Base-by-base conservation (phyloP, 2,888 invertebrate species). In the Napeogenes inachia region DNA sequence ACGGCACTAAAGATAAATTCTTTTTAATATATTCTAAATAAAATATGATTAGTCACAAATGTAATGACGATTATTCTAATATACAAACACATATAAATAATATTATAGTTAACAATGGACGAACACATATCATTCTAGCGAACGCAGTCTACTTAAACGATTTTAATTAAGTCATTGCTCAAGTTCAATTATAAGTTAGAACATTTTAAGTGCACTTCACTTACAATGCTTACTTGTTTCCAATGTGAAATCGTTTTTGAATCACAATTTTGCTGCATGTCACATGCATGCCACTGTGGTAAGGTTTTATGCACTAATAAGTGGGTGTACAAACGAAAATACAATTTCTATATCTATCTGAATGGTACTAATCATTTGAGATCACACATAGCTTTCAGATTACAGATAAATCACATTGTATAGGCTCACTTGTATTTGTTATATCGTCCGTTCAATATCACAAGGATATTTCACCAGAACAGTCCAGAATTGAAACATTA, bases 111-210 rank as follows among this genome's bases (percentile, higher is more conserved):
- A 80, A 80, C 77, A 87, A 85, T 89, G 89, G 90, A 90, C 89
- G 89, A 90, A 90, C 90, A 90, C 87, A 87, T 85, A 81, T 85
- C 87, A 88, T 88, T 89, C 87, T 77, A 87, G 80, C 78, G 87
- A 89, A 88, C 89, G 87, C 89, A 89, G 90, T 90, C 89, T 89
- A 88, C 83, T 78, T 76, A 81, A 75, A 84, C 78, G 77, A 80
- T 81, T 75, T 77, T 79, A 76, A 75, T 82, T 79, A 82, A 84
- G 83, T 86, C 82, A 88, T 89, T 85, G 84, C 84, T 87, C 77
- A 77, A 78, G 57, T 61, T 65, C 54, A 61, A 64, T 56, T 79
- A 79, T 80, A 78, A 76, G 73, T 77, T 72, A 71, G 66, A 70
- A 73, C 76, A 80, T 81, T 77, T 87, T 87, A 86, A 88, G 87